Base-by-base conservation (phyloP, 2,113 vertebrate genomes). In the Eonycteris spelaea region DNA sequence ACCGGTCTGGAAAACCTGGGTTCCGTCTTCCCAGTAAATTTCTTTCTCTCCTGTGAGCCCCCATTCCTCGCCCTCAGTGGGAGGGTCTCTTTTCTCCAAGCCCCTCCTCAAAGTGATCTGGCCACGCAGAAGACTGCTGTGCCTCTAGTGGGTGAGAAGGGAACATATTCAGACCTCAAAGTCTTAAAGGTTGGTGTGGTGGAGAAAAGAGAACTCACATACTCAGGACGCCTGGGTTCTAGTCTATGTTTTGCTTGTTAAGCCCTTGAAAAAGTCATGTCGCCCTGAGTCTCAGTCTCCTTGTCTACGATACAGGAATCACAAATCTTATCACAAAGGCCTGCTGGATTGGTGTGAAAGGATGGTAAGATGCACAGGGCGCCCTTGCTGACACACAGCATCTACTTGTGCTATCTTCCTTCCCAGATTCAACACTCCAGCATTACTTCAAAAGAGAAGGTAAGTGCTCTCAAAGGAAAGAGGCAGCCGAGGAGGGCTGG, bases 391-490 rank as follows among this genome's bases (percentile, higher is more conserved):
- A 53, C 6, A 0, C 51, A 28, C 21, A 26, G 22, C 6, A 80
- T 2, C 65, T 84, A 26, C 65, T 35, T 57, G 22, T 24, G 18
- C 35, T 63, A 43, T 38, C 35, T 70, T 38, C 71, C 75, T 74
- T 83, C 61, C 18, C 45, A 93, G 77, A 51, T 33, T 84, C 38
- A 53, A 38, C 13, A 18, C 33, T 43, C 63, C 21, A n/a, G 38
- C 9, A 57, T 40, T 83, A 26, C 45, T 48, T 92, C 83, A 24
- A 5, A 48, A 87, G 86, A 51, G 24, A 92, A 45, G 33, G 16
- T 84, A 61, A 77, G 67, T 55, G 28, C 63, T 65, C 90, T 90
- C 86, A 71, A 78, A 92, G 73, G 83, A 33, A 82, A 73, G 91
- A 86, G 38, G 43, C 61, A 48, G 38, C 16, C n/a, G 30, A 30